Evolutionary conservation across 1,140 invertebrate genomes (phyloP), one percentile per base, ranked within the genome.

Genomic region (Theocolax elegans): DNA sequence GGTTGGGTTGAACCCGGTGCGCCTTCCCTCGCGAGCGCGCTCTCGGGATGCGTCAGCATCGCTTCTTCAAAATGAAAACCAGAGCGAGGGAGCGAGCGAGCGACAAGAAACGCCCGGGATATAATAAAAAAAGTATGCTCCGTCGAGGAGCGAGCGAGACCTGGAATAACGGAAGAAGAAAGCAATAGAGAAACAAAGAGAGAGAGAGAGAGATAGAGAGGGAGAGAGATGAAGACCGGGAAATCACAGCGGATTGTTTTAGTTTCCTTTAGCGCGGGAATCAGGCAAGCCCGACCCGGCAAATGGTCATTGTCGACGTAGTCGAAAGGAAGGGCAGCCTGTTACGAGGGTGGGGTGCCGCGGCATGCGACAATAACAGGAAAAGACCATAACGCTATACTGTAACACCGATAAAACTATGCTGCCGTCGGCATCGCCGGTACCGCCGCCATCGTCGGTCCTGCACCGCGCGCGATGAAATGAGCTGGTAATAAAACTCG

Each of bases 391-490:
- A 81, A 82, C 77, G 69, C 53, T 71, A 10, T n/a, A n/a, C n/a
- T n/a, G 67, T 46, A 49, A 49, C 31, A 40, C 69, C 78, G 77
- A 83, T 83, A 83, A 83, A 84, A 82, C 75, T 74, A 13, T 64
- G 68, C 71, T 67, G 74, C 72, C 12, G n/a, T 13, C n/a, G 63
- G 67, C 60, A n/a, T n/a, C n/a, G n/a, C n/a, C 27, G 48, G 58
- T 29, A 31, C 38, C n/a, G n/a, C n/a, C n/a, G n/a, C n/a, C n/a
- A n/a, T n/a, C n/a, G n/a, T n/a, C n/a, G n/a, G n/a, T n/a, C n/a
- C n/a, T n/a, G n/a, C n/a, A n/a, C n/a, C n/a, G n/a, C n/a, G 69
- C 71, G 75, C 76, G 75, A 82, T 80, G 81, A 84, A 84, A 84
- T 75, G 81, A 81, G 77, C 71, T 73, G 79, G 72, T 76, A 76